Evolutionary conservation across 2,113 vertebrate genomes (phyloP), one percentile per base, ranked within the genome.

Genomic region (Podarcis muralis): DNA sequence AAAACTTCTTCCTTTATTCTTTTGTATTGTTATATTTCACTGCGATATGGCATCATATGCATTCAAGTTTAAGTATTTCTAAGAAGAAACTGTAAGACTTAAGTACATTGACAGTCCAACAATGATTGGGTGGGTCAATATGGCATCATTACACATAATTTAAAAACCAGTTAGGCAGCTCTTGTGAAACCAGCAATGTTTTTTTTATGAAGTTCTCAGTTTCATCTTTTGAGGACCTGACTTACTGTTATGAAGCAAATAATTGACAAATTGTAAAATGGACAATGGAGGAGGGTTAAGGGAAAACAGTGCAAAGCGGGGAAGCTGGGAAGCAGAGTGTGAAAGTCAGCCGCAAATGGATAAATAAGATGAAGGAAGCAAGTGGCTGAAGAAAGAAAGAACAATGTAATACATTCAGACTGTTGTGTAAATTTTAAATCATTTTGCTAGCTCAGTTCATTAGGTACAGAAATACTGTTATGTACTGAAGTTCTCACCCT

Each of bases 241-340:
- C 59, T 43, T 76, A 4, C 43, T n/a, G 75, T 57, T 0, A 85
- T 80, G 79, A 23, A 71, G 0, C 15, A 48, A 13, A 74, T 15
- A 68, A 48, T 88, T 81, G 30, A 69, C 82, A 87, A 69, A 22
- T 59, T 76, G 2, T 86, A 7, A 72, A 76, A 89, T 77, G 69
- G 81, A 48, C 69, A 8, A 86, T 25, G 6, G 43, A 43, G 84
- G 25, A 59, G 77, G 2, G n/a, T 2, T n/a, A 1, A 81, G 66
- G 84, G 0, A 16, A 8, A 87, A 77, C 87, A 87, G 75, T 30
- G 68, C 0, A 32, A 53, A 65, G 9, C 66, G 23, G 40, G 6
- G 48, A 12, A 2, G 48, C 1, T 2, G 48, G 48, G 48, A 32
- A n/a, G 1, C 27, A 74, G 59, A 1, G 3, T 78, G 62, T 0